These are phyloP conservation scores for Rhinogobio ventralis DNA, from an alignment of 2,797 vertebrate species.

Conservation along the genomic window DNA sequence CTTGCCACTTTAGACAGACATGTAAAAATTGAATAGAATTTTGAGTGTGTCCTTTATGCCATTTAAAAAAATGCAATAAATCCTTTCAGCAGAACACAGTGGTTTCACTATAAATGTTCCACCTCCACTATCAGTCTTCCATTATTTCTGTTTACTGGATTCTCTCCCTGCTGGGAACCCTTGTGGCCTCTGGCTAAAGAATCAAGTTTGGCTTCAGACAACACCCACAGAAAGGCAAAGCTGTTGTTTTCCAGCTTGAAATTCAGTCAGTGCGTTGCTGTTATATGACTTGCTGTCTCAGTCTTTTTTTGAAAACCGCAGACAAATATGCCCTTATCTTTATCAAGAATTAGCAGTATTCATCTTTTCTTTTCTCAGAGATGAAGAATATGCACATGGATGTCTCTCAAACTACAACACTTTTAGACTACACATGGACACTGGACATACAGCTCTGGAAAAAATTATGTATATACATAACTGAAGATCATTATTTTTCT, in stretches of 20 bases:
- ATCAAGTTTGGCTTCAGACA: slow-evolving; percentile 35
- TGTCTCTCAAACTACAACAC: not conserved
- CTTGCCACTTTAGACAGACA: not conserved
- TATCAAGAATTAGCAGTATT: not conserved
- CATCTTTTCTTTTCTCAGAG: not conserved
- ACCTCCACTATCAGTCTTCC: slow-evolving; percentile 15
- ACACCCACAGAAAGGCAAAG: slow-evolving; percentile 6
- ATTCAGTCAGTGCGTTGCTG: not conserved
- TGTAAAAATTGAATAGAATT: not conserved
- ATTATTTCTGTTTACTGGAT: slow-evolving; percentile 35
- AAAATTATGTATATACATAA: too few species aligned
- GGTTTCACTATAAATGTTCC: slow-evolving; percentile 33
- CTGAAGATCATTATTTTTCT: not conserved
- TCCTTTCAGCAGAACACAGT: slow-evolving; percentile 44
- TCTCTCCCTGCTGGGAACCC: slow-evolving; percentile 15
- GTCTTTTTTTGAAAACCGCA: not conserved
- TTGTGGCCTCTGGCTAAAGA: slow-evolving; percentile 32
- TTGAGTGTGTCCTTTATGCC: not conserved
- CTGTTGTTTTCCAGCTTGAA: slow-evolving; percentile 10
- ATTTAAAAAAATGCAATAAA: slow-evolving; percentile 23
- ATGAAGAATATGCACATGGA: not conserved
- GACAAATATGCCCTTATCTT: slow-evolving; percentile 6
- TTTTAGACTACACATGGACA: not conserved
- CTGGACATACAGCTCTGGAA: too few species aligned
- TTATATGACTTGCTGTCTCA: not conserved